Conservation (phyloP, 2,797 vertebrate species). For the Spondyliosoma cantharus region DNA sequence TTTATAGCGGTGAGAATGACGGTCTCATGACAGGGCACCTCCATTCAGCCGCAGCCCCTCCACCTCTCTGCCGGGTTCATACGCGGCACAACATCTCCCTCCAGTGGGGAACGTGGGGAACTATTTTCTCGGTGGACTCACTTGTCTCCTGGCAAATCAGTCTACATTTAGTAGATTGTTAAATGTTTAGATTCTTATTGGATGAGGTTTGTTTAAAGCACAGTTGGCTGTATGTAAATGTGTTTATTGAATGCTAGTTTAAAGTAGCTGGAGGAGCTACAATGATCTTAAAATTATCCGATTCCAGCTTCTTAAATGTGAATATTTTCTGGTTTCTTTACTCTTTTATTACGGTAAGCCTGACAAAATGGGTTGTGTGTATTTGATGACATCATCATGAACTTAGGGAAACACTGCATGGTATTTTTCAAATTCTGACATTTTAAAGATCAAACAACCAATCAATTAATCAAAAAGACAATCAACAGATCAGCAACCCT, state of each 20-base stretch:
- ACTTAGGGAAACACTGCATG: no score
- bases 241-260: not conserved
- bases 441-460: no score
- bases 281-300: no score
- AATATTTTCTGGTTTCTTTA: no score
- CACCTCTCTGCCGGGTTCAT: conserved; percentile 23
- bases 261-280: not conserved
- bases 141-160: not conserved
- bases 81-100: conserved; percentile 77
- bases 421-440: no score
- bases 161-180: not conserved
- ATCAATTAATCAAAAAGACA: no score
- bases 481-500: no score
- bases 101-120: conserved; percentile 68
- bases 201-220: not conserved
- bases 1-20: conserved; percentile 88
- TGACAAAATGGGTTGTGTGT: no score
- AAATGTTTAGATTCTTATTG: not conserved
- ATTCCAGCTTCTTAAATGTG: no score
- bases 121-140: not conserved
- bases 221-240: not conserved
- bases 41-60: conserved; percentile 76
- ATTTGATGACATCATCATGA: no score
- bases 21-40: conserved; percentile 83
- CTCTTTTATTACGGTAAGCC: no score